Evolutionary conservation across 2,888 invertebrate genomes (phyloP), one percentile per base, ranked within the genome.

Genomic region (Ophion costatus): DNA sequence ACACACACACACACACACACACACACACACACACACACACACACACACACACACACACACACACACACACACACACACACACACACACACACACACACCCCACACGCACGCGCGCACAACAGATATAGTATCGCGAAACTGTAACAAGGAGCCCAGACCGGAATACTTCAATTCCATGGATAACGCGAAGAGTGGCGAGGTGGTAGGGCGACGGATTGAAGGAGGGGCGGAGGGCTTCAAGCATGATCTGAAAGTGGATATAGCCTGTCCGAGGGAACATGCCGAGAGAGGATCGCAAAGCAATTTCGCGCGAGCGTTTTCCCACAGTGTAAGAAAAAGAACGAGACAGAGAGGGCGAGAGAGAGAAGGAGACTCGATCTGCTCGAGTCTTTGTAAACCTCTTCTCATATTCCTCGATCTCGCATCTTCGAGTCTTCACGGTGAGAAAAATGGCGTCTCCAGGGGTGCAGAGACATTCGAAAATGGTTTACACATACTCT

Each of bases 301-400:
- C 89, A 89, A 89, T 89, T 89, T 74, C 87, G 63, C 51, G 42
- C 56, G 74, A 61, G 76, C 84, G 51, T 87, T 89, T 89, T 29
- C 22, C 33, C 17, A 61, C 59, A 11, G 73, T 66, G 24, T 45
- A 29, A 6, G 17, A 63, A 24, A 45, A 33, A 51, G 14, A 51
- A 51, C 9, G 61, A 22, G n/a, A 61, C 14, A 61, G 61, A 22
- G 29, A 64, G 64, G 14, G 11, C 3, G 42, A 42, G 42, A 42
- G 11, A 45, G 45, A 11, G 45, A 45, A 51, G 4, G 22, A 24
- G 61, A 73, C 73, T 61, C 63, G 63, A 22, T 56, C 69, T 59
- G 20, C 64, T 24, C 11, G 57, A 38, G 73, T 61, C 61, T 73
- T 61, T 38, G 59, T 56, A 71, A 69, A 69, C 59, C 51, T 57